phyloP scores from a whole-genome alignment of 2,797 vertebrate genomes.

The Furcifer pardalis region DNA sequence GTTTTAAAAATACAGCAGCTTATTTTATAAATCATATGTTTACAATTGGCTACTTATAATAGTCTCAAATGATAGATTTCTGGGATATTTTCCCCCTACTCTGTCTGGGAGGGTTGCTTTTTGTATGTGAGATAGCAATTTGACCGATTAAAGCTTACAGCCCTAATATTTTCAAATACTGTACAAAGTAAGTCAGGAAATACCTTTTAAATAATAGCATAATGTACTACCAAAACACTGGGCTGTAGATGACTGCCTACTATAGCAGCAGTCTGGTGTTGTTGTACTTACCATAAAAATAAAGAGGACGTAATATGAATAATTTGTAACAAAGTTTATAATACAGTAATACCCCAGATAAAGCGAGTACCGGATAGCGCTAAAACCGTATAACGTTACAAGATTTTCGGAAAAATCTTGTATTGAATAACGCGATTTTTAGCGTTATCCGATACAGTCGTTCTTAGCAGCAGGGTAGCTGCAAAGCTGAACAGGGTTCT shows the following conservation, averaged over 20 bases:
- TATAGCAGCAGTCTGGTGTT: constrained; percentile 5
- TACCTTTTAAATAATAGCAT: constrained; percentile 43
- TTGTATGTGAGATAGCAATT: neutral
- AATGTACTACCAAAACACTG: constrained; percentile 45
- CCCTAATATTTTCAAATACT: neutral
- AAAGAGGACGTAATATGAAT: constrained; percentile 17
- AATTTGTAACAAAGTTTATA: constrained; percentile 21
- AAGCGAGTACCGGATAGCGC: too few species aligned
- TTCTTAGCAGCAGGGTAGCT: too few species aligned
- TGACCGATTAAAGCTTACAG: constrained; percentile 13
- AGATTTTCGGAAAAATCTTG: too few species aligned
- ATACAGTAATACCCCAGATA: too few species aligned
- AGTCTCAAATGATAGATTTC: neutral
- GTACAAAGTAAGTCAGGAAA: constrained; percentile 23
- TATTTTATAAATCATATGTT: neutral
- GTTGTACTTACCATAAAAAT: constrained; percentile 25
- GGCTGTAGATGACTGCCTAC: constrained; percentile 15
- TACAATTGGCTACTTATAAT: neutral
- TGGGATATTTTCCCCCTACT: neutral
- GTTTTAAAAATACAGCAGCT: too few species aligned
- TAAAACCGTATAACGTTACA: too few species aligned
- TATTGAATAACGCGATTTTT: too few species aligned
- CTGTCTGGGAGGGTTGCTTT: neutral
- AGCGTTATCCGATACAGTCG: too few species aligned
- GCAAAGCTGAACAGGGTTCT: too few species aligned